phyloP scores from a whole-genome alignment of 2,113 vertebrate species.

The Callorhinus ursinus region DNA sequence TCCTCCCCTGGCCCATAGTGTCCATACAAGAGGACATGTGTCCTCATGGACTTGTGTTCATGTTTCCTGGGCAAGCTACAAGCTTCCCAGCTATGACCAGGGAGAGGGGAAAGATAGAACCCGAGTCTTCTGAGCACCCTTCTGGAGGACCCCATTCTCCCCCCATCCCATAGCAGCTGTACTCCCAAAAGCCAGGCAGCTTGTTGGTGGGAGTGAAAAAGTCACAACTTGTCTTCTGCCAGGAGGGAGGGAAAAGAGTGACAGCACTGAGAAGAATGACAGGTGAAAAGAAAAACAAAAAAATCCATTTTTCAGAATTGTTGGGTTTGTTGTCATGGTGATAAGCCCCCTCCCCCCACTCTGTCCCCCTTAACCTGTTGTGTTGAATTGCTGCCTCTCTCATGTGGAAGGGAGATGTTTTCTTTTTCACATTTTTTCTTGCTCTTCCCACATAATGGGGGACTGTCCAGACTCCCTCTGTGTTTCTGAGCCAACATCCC shows the following conservation, averaged over 20 bases:
- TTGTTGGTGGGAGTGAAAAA: constrained; percentile 87
- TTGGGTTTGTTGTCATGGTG: constrained; percentile 82
- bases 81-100: background rate
- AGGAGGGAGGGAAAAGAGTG: constrained; percentile 66
- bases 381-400: background rate
- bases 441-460: constrained; percentile 17
- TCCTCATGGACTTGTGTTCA: background rate
- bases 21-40: background rate
- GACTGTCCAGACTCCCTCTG: background rate
- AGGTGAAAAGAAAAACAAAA: constrained; percentile 81
- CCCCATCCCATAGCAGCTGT: constrained; percentile 67
- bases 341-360: constrained; percentile 61
- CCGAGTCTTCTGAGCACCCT: background rate
- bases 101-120: background rate
- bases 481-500: background rate
- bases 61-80: background rate
- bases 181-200: constrained; percentile 80
- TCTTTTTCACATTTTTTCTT: constrained; percentile 12
- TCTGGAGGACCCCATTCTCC: background rate
- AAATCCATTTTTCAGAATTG: constrained; percentile 69
- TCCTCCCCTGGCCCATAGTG: background rate
- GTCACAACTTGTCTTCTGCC: constrained; percentile 78
- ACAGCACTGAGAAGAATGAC: constrained; percentile 82
- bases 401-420: background rate
- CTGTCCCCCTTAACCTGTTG: constrained; percentile 72